Evolutionary conservation across 2,888 invertebrate genomes (phyloP).

Genomic region (Petrolisthes manimaculis): DNA sequence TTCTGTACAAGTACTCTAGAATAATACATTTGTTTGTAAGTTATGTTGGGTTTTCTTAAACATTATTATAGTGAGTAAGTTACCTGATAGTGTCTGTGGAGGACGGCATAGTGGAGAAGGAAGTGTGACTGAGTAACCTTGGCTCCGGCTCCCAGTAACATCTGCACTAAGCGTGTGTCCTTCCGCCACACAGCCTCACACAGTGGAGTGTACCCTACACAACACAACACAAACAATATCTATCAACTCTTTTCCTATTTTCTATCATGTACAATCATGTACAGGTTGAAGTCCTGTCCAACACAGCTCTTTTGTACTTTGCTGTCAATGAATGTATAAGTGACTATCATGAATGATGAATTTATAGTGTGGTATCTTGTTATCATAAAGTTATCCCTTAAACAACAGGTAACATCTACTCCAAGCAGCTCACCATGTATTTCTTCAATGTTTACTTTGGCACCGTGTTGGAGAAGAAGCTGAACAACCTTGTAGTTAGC

Average conservation of each 20-base stretch:
- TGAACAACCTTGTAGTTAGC: constrained; percentile 71
- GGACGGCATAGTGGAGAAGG: constrained; percentile 79
- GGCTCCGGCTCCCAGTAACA: constrained; percentile 77
- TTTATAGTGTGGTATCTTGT: not conserved
- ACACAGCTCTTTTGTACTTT: not conserved
- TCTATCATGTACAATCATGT: too few relatives aligned
- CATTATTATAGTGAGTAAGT: not conserved
- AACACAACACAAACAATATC: constrained; percentile 19
- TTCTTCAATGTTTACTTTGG: constrained; percentile 75
- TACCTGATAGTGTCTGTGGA: constrained; percentile 73
- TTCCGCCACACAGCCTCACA: constrained; percentile 80
- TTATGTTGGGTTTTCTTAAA: too few relatives aligned
- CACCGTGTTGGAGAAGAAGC: constrained; percentile 69
- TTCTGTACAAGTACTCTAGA: too few relatives aligned
- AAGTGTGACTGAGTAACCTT: constrained; percentile 80
- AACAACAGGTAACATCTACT: not conserved
- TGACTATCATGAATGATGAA: not conserved
- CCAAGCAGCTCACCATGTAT: constrained; percentile 73
- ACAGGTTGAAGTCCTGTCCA: too few relatives aligned
- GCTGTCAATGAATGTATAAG: not conserved
- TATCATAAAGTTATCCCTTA: not conserved
- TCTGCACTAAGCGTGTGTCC: constrained; percentile 74
- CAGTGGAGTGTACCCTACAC: constrained; percentile 77
- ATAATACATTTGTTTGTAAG: too few relatives aligned
- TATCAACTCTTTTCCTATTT: too few relatives aligned